A percentile compares a stretch with the other conserved stretches of the same genome.
Conservation (phyloP, 1,140 invertebrate genomes). For the Zaprionus africanus region DNA sequence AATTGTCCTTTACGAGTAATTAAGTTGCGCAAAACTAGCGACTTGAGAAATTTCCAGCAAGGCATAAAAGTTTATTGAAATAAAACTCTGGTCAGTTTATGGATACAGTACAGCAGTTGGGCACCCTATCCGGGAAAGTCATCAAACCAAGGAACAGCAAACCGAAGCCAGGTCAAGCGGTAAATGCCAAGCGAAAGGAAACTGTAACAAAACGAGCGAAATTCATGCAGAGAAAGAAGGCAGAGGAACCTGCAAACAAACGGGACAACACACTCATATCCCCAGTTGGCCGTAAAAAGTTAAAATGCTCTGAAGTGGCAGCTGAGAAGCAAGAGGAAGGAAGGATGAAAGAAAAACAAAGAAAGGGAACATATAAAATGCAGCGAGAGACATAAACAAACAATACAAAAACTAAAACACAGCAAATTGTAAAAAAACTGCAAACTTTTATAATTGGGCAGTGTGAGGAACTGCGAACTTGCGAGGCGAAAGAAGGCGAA, state of each 20-base stretch:
- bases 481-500: constrained; percentile 1
- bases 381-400: constrained; percentile 49
- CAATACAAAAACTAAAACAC: constrained; percentile 50
- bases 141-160: background rate
- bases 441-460: constrained; percentile 64
- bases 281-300: constrained; percentile 51
- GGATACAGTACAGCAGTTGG: background rate
- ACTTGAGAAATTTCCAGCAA: background rate
- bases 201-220: constrained; percentile 8
- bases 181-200: constrained; percentile 21
- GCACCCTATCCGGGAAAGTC: background rate
- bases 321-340: constrained; percentile 14
- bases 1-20: background rate
- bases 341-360: constrained; percentile 7
- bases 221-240: background rate
- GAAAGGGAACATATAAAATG: constrained; percentile 35
- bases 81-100: background rate
- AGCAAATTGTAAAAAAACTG: constrained; percentile 37
- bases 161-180: constrained; percentile 6
- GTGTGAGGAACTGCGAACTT: constrained; percentile 9
- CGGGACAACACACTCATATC: constrained; percentile 41
- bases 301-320: constrained; percentile 42
- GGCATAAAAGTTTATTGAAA: background rate
- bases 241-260: background rate
- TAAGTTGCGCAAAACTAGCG: background rate